Evolutionary conservation across 2,888 invertebrate genomes (phyloP).

Genomic region (Cartodere bifasciata): DNA sequence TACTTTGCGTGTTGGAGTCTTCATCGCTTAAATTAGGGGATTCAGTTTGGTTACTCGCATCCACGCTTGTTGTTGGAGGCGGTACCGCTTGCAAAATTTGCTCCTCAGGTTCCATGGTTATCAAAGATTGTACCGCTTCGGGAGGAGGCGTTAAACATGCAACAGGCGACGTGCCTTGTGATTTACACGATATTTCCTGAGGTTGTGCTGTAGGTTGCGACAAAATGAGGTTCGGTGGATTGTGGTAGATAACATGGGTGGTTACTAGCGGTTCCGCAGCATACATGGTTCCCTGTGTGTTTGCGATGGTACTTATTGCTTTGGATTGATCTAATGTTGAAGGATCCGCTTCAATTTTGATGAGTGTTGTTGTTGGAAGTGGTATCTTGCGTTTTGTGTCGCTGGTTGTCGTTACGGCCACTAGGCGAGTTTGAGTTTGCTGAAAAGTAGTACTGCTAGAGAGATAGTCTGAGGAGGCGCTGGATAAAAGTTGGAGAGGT

Average conservation of each 20-base stretch:
- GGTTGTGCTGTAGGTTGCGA: conserved; percentile 24
- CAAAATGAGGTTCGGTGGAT: conserved; percentile 31
- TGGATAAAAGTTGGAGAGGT: conserved; percentile 50
- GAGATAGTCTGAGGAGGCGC: conserved; percentile 39
- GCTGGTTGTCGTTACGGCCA: conserved; percentile 43
- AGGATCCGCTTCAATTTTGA: conserved; percentile 60
- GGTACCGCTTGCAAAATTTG: too few species aligned
- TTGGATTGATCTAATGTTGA: conserved; percentile 26
- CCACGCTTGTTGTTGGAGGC: conserved; percentile 54
- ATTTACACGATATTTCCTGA: conserved; percentile 30
- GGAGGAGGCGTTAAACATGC: conserved; percentile 52
- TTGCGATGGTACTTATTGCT: conserved; percentile 21
- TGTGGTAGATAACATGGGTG: conserved; percentile 44
- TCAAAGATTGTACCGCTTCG: conserved; percentile 27
- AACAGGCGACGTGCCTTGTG: conserved; percentile 37
- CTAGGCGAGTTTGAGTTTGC: conserved; percentile 54
- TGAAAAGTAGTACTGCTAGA: conserved; percentile 51
- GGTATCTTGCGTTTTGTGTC: conserved; percentile 38
- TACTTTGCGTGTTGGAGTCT: conserved; percentile 35
- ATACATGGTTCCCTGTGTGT: conserved; percentile 27
- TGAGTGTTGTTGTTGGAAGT: conserved; percentile 41
- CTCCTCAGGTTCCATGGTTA: conserved; percentile 23
- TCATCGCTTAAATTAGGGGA: conserved; percentile 58
- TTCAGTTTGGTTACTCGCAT: conserved; percentile 76
- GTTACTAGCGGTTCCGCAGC: conserved; percentile 43